Conservation (phyloP, 2,113 vertebrate genomes). For the Solea solea region DNA sequence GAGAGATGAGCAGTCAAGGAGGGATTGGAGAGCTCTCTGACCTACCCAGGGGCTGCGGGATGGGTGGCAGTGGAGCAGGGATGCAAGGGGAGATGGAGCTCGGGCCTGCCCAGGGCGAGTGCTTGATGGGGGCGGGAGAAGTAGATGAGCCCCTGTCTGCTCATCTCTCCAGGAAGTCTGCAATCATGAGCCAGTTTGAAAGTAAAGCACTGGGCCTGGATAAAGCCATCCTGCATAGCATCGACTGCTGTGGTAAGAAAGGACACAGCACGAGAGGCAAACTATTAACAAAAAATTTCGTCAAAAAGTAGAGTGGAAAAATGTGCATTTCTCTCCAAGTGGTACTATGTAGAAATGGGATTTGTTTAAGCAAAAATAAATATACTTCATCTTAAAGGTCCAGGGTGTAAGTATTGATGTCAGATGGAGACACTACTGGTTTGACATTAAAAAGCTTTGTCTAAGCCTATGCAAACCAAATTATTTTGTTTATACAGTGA, state of each 20-base stretch:
- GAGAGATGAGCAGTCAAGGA: slow-evolving; percentile 86
- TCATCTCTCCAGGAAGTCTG: slow-evolving; percentile 91
- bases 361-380: too few species aligned
- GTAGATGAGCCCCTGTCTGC: slow-evolving; percentile 88
- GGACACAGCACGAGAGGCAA: background rate
- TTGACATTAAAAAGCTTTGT: too few species aligned
- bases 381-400: too few species aligned
- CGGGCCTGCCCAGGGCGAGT: slow-evolving; percentile 86
- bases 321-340: background rate
- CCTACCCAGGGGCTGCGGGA: slow-evolving; percentile 74
- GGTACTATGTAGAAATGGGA: background rate
- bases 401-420: too few species aligned
- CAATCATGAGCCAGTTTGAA: slow-evolving; percentile 92
- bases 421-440: too few species aligned
- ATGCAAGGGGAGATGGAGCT: slow-evolving; percentile 89
- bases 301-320: background rate
- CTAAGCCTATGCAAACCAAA: too few species aligned
- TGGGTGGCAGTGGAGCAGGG: slow-evolving; percentile 81
- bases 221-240: slow-evolving; percentile 97
- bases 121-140: slow-evolving; percentile 87
- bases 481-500: too few species aligned
- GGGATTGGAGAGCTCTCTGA: slow-evolving; percentile 78
- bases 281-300: background rate
- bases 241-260: slow-evolving; percentile 91
- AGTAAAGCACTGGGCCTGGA: slow-evolving; percentile 96